phyloP scores from a whole-genome alignment of 2,113 vertebrate genomes.

The Brachyhypopomus occidentalis region DNA sequence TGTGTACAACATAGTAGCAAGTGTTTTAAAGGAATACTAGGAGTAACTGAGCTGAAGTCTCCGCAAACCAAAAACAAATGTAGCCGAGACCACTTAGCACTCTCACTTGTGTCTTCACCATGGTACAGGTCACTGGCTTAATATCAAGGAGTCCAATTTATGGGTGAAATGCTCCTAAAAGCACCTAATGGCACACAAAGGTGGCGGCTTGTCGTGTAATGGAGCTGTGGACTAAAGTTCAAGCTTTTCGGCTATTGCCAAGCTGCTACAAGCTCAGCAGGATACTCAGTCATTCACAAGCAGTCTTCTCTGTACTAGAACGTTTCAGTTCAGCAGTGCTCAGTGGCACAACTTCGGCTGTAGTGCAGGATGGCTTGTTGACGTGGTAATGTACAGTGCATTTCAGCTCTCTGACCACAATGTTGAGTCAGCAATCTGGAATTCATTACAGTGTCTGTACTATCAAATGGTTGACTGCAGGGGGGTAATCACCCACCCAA shows the following conservation, averaged over 20 bases:
- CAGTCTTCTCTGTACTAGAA: conserved; percentile 50
- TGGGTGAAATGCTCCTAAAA: too few relatives aligned
- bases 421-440: conserved; percentile 82
- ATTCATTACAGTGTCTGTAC: conserved; percentile 82
- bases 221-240: too few relatives aligned
- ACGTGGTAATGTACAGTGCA: conserved; percentile 57
- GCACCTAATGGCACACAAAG: too few relatives aligned
- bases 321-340: conserved; percentile 58
- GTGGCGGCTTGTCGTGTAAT: not conserved
- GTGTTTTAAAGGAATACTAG: not conserved
- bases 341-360: conserved; percentile 67
- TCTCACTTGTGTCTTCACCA: too few relatives aligned
- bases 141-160: too few relatives aligned
- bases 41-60: too few relatives aligned
- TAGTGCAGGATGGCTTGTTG: conserved; percentile 58
- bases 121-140: too few relatives aligned
- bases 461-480: conserved; percentile 76
- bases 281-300: conserved; percentile 1
- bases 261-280: not conserved
- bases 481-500: conserved; percentile 78
- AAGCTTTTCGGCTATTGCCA: too few relatives aligned
- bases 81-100: too few relatives aligned
- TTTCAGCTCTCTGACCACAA: conserved; percentile 54
- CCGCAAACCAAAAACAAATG: too few relatives aligned
- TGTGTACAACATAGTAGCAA: not conserved